Conservation (phyloP, 2,888 invertebrate species). For the Halictus quadricinctus region DNA sequence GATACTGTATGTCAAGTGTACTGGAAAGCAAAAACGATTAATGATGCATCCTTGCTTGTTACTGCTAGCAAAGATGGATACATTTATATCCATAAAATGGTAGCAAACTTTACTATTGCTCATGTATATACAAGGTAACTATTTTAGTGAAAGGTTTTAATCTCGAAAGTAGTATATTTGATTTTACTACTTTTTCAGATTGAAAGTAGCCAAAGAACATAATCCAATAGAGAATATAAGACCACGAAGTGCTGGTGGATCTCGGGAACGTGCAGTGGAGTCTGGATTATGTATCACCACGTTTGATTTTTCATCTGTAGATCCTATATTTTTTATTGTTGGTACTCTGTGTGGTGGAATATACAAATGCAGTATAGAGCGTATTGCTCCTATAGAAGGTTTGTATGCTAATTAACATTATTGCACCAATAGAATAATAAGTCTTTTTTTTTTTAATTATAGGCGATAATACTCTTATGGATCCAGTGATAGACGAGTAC, state of each 20-base stretch:
- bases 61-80: conserved; percentile 79
- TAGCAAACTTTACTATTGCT: conserved; percentile 75
- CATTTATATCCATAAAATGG: conserved; percentile 75
- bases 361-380: conserved; percentile 78
- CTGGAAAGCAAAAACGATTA: conserved; percentile 75
- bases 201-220: conserved; percentile 78
- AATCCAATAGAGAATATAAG: conserved; percentile 79
- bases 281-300: conserved; percentile 78
- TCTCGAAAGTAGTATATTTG: neutral
- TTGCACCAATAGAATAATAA: neutral
- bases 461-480: conserved; percentile 74
- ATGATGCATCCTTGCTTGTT: conserved; percentile 73
- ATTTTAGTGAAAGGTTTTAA: neutral
- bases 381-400: conserved; percentile 73
- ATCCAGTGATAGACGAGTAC: conserved; percentile 79
- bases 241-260: conserved; percentile 78
- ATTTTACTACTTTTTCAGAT: conserved; percentile 59
- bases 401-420: neutral
- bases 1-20: conserved; percentile 77
- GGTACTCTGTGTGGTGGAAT: conserved; percentile 80
- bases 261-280: conserved; percentile 77
- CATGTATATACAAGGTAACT: conserved; percentile 71
- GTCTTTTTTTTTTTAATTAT: conserved; percentile 20
- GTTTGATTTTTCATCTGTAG: conserved; percentile 77
- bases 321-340: conserved; percentile 75